Conservation (phyloP, 2,113 vertebrate genomes). For the Hassar affinis region DNA sequence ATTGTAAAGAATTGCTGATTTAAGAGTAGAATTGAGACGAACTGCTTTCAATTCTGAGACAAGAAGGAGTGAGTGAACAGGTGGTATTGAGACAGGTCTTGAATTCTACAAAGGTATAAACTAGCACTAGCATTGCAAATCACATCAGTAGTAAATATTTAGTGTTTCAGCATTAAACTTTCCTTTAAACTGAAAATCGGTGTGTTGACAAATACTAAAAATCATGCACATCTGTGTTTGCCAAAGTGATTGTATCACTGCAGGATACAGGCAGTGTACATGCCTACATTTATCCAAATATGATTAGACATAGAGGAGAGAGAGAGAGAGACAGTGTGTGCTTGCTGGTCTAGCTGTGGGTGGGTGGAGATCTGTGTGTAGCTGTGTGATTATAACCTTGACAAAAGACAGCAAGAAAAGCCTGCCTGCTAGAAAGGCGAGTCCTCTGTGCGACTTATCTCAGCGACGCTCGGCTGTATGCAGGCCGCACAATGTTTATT, state of each 20-base stretch:
- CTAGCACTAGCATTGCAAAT: background rate
- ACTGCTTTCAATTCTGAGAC: no score
- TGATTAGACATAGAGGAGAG: conserved; percentile 13
- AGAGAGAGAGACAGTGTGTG: background rate
- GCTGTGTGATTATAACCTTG: conserved; percentile 46
- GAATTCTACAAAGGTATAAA: no score
- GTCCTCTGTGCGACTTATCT: conserved; percentile 37
- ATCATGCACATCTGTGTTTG: background rate
- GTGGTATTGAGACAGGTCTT: no score
- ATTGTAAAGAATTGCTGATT: no score
- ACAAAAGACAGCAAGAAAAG: conserved; percentile 35
- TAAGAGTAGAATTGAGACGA: no score
- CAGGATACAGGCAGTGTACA: conserved; percentile 14
- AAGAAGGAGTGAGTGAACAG: no score
- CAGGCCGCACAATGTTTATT: conserved; percentile 47
- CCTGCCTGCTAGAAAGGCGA: background rate
- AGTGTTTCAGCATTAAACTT: background rate
- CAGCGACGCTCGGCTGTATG: conserved; percentile 31
- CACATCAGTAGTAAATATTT: background rate
- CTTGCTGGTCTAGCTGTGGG: background rate
- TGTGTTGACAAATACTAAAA: conserved; percentile 19
- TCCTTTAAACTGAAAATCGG: background rate
- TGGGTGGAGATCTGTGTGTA: conserved; percentile 3
- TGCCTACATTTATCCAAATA: conserved; percentile 40
- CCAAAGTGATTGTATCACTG: background rate